phyloP scores from a whole-genome alignment of 2,888 invertebrate genomes.

The Mythimna loreyi region DNA sequence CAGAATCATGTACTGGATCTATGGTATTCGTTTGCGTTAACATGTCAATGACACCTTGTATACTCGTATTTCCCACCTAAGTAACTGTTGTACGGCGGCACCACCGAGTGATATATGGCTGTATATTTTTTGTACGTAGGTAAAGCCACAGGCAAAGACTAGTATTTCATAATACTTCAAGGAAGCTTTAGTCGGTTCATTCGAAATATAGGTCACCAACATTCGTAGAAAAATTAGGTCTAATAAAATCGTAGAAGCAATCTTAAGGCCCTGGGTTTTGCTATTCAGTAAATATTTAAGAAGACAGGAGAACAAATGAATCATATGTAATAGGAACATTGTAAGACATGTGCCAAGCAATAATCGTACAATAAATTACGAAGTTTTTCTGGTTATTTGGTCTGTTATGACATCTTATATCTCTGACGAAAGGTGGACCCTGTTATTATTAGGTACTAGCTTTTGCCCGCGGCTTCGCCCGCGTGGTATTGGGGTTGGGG shows the following conservation, averaged over 20 bases:
- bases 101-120: too few species aligned
- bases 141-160: too few species aligned
- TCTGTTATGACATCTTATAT: constrained; percentile 1
- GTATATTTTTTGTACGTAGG: too few species aligned
- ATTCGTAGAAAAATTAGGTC: background rate
- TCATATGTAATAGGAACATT: background rate
- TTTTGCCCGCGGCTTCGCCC: too few species aligned
- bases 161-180: background rate
- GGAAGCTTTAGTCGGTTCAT: background rate
- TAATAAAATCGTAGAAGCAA: background rate
- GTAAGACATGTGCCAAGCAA: constrained; percentile 16
- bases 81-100: too few species aligned
- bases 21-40: too few species aligned
- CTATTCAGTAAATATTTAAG: background rate
- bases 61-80: too few species aligned
- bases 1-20: too few species aligned
- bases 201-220: constrained; percentile 9
- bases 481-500: too few species aligned
- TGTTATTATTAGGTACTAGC: background rate
- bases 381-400: background rate
- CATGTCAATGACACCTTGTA: too few species aligned
- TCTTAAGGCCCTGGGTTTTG: constrained; percentile 4
- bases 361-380: constrained; percentile 17
- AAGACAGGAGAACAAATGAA: background rate
- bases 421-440: background rate